These are phyloP conservation scores for Sphecodes monilicornis DNA, from an alignment of 2,888 invertebrate genomes.

Conservation along the genomic window DNA sequence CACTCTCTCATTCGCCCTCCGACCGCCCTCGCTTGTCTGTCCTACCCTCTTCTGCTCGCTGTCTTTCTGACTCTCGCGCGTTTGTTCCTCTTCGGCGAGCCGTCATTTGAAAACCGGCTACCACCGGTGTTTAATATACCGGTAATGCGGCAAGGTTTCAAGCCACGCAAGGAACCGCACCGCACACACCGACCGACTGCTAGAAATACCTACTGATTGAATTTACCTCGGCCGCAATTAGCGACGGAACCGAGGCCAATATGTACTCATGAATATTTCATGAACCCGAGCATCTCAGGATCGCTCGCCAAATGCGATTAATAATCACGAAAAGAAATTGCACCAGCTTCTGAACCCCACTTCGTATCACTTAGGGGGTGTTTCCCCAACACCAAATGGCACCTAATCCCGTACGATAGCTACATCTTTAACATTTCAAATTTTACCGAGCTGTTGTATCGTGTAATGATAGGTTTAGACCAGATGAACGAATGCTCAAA, in stretches of 20 bases:
- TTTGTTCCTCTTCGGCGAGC: constrained; percentile 76
- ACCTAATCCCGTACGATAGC: not conserved
- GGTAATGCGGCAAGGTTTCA: constrained; percentile 68
- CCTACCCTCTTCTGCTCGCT: constrained; percentile 42
- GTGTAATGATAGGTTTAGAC: too few relatives aligned
- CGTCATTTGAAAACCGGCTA: constrained; percentile 75
- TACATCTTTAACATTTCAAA: too few relatives aligned
- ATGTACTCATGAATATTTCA: constrained; percentile 18
- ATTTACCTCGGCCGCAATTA: constrained; percentile 47
- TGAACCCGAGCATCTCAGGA: not conserved
- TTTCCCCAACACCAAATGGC: not conserved
- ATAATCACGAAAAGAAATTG: not conserved
- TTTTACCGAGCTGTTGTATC: too few relatives aligned
- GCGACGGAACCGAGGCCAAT: constrained; percentile 12
- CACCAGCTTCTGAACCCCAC: not conserved
- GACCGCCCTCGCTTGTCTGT: constrained; percentile 15
- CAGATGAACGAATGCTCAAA: too few relatives aligned
- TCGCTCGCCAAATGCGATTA: constrained; percentile 1
- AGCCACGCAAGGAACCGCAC: constrained; percentile 32
- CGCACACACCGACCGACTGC: not conserved
- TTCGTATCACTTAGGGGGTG: not conserved
- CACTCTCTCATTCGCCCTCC: constrained; percentile 58
- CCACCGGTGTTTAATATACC: constrained; percentile 69
- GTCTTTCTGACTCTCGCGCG: constrained; percentile 61
- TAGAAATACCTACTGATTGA: constrained; percentile 55